A percentile compares a stretch with the other conserved stretches of the same genome.
Evolutionary conservation across 1,140 invertebrate genomes (phyloP).

Genomic region (Globodera rostochiensis): DNA sequence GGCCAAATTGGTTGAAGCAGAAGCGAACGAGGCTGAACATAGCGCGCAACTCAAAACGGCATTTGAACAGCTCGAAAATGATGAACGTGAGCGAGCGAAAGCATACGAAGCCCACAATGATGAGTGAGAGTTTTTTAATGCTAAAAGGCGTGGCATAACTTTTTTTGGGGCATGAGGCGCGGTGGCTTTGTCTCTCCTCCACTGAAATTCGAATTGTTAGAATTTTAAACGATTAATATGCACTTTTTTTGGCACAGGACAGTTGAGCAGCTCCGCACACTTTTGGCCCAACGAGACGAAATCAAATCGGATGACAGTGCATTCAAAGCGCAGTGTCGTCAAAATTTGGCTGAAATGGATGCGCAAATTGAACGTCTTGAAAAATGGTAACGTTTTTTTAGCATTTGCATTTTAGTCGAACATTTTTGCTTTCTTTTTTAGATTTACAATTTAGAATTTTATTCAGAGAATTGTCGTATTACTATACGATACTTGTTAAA

Average conservation of each 20-base stretch:
- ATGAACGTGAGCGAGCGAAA: background rate
- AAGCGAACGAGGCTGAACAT: background rate
- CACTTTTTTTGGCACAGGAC: constrained; percentile 68
- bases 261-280: constrained; percentile 72
- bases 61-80: background rate
- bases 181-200: too few species aligned
- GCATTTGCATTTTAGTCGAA: too few species aligned
- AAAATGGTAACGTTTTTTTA: background rate
- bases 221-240: background rate
- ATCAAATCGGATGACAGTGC: constrained; percentile 76
- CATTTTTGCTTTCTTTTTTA: too few species aligned
- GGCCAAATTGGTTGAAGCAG: background rate
- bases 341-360: constrained; percentile 67
- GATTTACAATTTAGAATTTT: too few species aligned
- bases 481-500: too few species aligned
- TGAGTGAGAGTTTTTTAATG: background rate
- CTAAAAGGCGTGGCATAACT: background rate
- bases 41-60: background rate
- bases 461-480: too few species aligned
- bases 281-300: constrained; percentile 76
- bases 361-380: constrained; percentile 66
- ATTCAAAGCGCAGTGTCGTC: constrained; percentile 78
- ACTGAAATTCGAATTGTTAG: background rate
- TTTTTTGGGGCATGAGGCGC: background rate
- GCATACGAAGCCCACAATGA: background rate